Percentiles rank a stretch among this genome's conserved stretches.
Conservation (phyloP, 2,888 invertebrate genomes). For the Campoletis raptor region DNA sequence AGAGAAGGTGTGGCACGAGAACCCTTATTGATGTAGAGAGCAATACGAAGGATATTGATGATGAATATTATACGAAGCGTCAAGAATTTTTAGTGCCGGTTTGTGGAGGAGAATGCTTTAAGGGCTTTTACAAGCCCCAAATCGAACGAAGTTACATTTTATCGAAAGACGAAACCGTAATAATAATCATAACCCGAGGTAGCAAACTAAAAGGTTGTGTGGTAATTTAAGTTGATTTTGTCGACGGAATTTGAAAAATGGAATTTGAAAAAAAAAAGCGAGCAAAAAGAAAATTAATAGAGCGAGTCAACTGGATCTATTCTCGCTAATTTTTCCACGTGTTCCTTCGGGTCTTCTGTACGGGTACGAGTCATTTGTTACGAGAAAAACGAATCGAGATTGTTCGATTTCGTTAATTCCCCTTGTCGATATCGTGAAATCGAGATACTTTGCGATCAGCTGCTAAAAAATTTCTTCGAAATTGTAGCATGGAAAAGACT, state of each 20-base stretch:
- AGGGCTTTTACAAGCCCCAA: slow-evolving; percentile 68
- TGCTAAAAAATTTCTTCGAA: slow-evolving; percentile 34
- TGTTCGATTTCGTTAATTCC: slow-evolving; percentile 7
- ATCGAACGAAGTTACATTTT: slow-evolving; percentile 61
- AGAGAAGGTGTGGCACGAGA: slow-evolving; percentile 27
- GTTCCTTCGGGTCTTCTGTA: slow-evolving; percentile 23
- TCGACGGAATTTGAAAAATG: slow-evolving; percentile 37
- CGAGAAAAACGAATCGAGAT: not conserved
- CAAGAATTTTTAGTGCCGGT: slow-evolving; percentile 38
- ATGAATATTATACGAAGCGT: slow-evolving; percentile 17
- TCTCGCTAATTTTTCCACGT: slow-evolving; percentile 28
- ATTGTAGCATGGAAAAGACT: not conserved
- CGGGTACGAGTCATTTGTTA: slow-evolving; percentile 33
- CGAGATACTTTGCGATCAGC: slow-evolving; percentile 37
- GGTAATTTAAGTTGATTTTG: slow-evolving; percentile 66
- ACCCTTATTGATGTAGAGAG: slow-evolving; percentile 27
- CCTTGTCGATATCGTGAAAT: slow-evolving; percentile 29
- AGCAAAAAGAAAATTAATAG: slow-evolving; percentile 8
- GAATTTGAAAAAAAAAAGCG: not conserved
- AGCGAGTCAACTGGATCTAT: not conserved
- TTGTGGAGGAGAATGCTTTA: slow-evolving; percentile 70
- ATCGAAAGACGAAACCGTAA: slow-evolving; percentile 40
- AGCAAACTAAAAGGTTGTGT: slow-evolving; percentile 69
- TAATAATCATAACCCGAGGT: slow-evolving; percentile 52
- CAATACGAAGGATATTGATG: slow-evolving; percentile 35